Conservation (phyloP, 2,888 invertebrate species). For the Caenorhabditis panamensis region DNA sequence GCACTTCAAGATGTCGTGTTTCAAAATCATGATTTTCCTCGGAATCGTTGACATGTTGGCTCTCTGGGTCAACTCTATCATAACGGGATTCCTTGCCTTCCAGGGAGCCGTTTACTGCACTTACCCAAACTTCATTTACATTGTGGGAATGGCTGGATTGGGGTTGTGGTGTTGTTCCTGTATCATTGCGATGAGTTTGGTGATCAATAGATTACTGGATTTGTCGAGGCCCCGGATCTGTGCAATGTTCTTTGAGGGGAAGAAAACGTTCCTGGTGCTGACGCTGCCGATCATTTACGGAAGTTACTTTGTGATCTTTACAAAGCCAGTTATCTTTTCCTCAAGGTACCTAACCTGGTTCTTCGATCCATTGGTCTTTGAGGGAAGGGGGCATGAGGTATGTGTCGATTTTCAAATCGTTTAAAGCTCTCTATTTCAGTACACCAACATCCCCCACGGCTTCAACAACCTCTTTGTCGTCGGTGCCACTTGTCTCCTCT, state of each 20-base stretch:
- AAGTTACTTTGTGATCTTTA: conserved; percentile 57
- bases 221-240: conserved; percentile 34
- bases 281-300: conserved; percentile 52
- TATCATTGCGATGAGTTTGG: no score
- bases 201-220: conserved; percentile 55
- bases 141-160: conserved; percentile 21
- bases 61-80: conserved; percentile 43
- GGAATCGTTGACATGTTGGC: conserved; percentile 59
- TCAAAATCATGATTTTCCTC: conserved; percentile 66
- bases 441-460: conserved; percentile 25
- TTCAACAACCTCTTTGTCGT: conserved; percentile 23
- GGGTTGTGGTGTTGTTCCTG: conserved; percentile 64
- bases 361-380: conserved; percentile 58
- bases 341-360: conserved; percentile 61
- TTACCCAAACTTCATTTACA: conserved; percentile 27
- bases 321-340: conserved; percentile 54
- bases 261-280: conserved; percentile 40
- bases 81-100: conserved; percentile 30
- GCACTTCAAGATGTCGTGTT: conserved; percentile 57
- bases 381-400: neutral
- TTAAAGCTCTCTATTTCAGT: no score
- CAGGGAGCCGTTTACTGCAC: conserved; percentile 47
- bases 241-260: conserved; percentile 27
- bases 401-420: no score
- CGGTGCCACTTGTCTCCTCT: conserved; percentile 7